Conservation (phyloP, 64 coral and sea anemone species). For the Orbicella faveolata region DNA sequence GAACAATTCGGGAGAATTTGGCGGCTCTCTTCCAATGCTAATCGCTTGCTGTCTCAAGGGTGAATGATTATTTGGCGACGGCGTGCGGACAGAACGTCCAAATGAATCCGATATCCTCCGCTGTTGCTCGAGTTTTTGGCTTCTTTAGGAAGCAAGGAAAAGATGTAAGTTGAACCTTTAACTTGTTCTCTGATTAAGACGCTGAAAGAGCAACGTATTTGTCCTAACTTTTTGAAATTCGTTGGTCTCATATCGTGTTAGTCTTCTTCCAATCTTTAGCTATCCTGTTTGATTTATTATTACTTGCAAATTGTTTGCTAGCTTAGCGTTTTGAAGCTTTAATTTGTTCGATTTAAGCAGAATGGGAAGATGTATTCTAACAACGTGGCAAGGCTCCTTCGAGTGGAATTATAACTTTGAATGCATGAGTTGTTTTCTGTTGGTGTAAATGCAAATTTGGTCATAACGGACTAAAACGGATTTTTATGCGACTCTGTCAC, state of each 20-base stretch:
- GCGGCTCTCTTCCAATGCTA: neutral
- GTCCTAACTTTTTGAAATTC: too few species aligned
- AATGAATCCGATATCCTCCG: neutral
- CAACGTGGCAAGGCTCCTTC: neutral
- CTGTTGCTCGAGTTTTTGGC: conserved; percentile 13
- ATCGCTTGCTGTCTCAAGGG: neutral
- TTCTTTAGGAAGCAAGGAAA: conserved; percentile 12
- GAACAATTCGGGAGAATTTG: neutral
- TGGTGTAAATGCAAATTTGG: neutral
- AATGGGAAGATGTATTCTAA: too few species aligned
- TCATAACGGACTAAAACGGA: neutral
- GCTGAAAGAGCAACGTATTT: too few species aligned
- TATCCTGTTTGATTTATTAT: too few species aligned
- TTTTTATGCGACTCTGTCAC: neutral
- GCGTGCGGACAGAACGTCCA: neutral
- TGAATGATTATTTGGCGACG: neutral
- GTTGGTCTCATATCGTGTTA: too few species aligned
- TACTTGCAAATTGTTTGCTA: too few species aligned
- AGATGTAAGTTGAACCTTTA: neutral
- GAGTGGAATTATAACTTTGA: neutral
- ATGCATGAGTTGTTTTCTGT: neutral
- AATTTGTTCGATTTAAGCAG: too few species aligned
- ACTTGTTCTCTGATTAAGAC: neutral
- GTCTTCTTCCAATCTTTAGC: too few species aligned
- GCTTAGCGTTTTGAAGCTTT: too few species aligned